phyloP scores from a whole-genome alignment of 2,113 vertebrate genomes.

The Prinia subflava region DNA sequence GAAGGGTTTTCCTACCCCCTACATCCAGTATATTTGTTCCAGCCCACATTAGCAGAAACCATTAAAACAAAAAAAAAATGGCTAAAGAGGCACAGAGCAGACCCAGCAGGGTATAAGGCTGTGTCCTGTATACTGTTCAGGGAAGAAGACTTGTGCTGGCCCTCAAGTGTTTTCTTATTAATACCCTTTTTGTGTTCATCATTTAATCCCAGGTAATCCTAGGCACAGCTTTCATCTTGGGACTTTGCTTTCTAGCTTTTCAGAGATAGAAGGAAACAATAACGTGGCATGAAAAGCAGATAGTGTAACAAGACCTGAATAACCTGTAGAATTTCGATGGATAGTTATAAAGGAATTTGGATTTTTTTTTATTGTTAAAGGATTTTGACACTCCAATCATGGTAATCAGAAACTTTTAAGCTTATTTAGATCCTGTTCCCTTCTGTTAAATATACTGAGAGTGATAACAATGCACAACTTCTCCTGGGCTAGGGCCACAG shows the following conservation, averaged over 20 bases:
- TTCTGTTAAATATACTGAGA: neutral
- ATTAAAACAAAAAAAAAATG: neutral
- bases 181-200: neutral
- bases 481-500: neutral
- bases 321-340: neutral
- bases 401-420: neutral
- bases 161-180: neutral
- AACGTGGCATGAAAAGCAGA: accelerated
- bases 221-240: neutral
- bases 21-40: neutral
- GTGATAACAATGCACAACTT: neutral
- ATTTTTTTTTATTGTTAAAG: neutral
- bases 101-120: neutral
- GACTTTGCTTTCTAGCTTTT: neutral
- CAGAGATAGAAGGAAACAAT: neutral
- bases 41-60: neutral
- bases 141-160: neutral
- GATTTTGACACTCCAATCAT: neutral
- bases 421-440: neutral
- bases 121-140: neutral
- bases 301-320: neutral
- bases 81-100: neutral
- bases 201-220: neutral
- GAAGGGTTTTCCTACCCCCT: neutral
- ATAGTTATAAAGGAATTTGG: neutral